phyloP scores from a whole-genome alignment of 2,888 invertebrate species.

The Anagyrus pseudococci region DNA sequence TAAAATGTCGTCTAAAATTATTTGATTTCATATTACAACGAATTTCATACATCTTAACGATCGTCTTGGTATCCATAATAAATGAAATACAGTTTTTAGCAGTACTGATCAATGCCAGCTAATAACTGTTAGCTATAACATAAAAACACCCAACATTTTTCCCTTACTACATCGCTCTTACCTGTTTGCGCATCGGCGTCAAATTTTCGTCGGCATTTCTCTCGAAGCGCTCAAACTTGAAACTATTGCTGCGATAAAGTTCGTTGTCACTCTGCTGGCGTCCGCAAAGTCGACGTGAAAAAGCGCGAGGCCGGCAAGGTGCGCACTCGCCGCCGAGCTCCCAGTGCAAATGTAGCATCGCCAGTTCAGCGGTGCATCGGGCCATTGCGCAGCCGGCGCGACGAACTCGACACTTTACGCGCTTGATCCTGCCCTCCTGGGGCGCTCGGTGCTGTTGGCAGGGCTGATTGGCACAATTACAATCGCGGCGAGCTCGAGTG shows the following conservation, averaged over 20 bases:
- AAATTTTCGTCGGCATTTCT: slow-evolving; percentile 72
- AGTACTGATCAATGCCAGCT: no score
- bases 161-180: no score
- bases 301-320: slow-evolving; percentile 65
- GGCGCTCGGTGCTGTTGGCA: slow-evolving; percentile 43
- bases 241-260: slow-evolving; percentile 85
- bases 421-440: slow-evolving; percentile 58
- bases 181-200: slow-evolving; percentile 72
- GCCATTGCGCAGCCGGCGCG: no score
- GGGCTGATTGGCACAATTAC: slow-evolving; percentile 50
- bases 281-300: slow-evolving; percentile 78
- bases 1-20: no score
- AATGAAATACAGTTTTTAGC: no score
- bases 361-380: slow-evolving; percentile 57
- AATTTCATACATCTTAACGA: no score
- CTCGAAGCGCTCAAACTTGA: slow-evolving; percentile 85
- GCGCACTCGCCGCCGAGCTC: slow-evolving; percentile 66
- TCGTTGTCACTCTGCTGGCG: slow-evolving; percentile 80
- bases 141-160: no score
- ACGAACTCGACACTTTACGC: slow-evolving; percentile 56
- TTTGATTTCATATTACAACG: no score
- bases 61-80: no score
- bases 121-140: no score
- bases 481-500: slow-evolving; percentile 48
- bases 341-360: slow-evolving; percentile 64